These are phyloP conservation scores for Linepithema humile DNA, from an alignment of 1,140 invertebrate genomes.

Conservation along the genomic window DNA sequence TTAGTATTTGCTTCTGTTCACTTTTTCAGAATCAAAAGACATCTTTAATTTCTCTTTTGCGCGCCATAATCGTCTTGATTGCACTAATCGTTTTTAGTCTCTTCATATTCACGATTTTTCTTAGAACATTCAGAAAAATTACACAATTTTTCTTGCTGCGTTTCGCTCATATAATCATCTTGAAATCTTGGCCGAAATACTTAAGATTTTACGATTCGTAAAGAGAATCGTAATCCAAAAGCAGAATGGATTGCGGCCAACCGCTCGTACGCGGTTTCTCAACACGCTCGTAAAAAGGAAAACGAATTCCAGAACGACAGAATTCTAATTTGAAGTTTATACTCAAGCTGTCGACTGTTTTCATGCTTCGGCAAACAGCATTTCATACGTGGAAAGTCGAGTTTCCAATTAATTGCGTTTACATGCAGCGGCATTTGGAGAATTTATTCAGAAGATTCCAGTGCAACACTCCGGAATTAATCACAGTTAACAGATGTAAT, in stretches of 20 bases:
- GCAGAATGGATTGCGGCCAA: neutral
- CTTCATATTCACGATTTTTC: neutral
- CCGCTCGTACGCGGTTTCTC: neutral
- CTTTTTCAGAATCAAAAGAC: neutral
- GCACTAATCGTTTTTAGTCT: neutral
- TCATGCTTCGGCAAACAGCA: neutral
- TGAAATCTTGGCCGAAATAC: neutral
- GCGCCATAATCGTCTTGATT: neutral
- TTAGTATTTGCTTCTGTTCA: neutral
- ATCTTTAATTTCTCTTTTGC: neutral
- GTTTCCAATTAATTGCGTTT: neutral
- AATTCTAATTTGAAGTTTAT: slow-evolving; percentile 29
- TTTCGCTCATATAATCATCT: neutral
- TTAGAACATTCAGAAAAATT: neutral
- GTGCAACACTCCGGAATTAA: neutral
- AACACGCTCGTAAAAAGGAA: neutral
- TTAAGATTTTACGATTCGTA: slow-evolving; percentile 55
- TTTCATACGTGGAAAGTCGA: neutral
- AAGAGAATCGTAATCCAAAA: slow-evolving; percentile 29
- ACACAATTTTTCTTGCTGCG: neutral
- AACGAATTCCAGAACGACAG: neutral
- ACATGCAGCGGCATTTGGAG: neutral
- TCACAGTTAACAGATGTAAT: neutral
- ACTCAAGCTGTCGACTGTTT: neutral
- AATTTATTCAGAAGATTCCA: neutral